Percentiles rank a stretch among this genome's conserved stretches.
phyloP scores from a whole-genome alignment of 2,888 invertebrate genomes.

The Morpho deidamia region DNA sequence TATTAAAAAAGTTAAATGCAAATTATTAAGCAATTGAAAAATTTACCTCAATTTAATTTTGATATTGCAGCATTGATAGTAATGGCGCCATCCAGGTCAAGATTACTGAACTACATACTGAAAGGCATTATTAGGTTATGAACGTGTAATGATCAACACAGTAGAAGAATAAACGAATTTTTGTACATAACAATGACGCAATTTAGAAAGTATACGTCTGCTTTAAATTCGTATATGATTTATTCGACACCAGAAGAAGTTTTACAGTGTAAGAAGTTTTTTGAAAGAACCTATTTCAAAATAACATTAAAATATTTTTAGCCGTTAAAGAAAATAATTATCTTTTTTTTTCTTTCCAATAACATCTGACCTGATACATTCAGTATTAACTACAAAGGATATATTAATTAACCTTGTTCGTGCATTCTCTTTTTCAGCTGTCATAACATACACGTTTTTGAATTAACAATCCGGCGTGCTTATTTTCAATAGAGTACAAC shows the following conservation, averaged over 20 bases:
- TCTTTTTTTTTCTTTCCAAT: slow-evolving; percentile 7
- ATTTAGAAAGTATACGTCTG: slow-evolving; percentile 66
- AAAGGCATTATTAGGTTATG: no score
- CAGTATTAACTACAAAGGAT: slow-evolving; percentile 21
- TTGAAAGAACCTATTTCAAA: no score
- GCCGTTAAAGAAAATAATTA: neutral
- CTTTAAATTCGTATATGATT: slow-evolving; percentile 42
- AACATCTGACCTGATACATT: slow-evolving; percentile 19
- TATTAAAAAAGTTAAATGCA: no score
- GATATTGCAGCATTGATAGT: no score
- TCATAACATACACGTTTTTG: neutral
- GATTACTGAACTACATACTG: no score
- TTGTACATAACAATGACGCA: slow-evolving; percentile 56
- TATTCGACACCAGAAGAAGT: neutral
- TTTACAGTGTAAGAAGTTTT: no score
- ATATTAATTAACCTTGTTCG: slow-evolving; percentile 45
- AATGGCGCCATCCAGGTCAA: no score
- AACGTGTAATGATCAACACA: slow-evolving; percentile 3
- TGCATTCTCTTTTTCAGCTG: slow-evolving; percentile 26
- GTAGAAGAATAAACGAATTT: slow-evolving; percentile 44
- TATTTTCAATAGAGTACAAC: no score
- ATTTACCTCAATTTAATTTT: no score
- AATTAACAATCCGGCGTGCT: no score
- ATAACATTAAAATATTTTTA: neutral
- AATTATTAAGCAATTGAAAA: no score